Percentiles rank a stretch among this genome's conserved stretches.
Conservation (phyloP, 2,888 invertebrate species). For the Drosophila neotestacea region DNA sequence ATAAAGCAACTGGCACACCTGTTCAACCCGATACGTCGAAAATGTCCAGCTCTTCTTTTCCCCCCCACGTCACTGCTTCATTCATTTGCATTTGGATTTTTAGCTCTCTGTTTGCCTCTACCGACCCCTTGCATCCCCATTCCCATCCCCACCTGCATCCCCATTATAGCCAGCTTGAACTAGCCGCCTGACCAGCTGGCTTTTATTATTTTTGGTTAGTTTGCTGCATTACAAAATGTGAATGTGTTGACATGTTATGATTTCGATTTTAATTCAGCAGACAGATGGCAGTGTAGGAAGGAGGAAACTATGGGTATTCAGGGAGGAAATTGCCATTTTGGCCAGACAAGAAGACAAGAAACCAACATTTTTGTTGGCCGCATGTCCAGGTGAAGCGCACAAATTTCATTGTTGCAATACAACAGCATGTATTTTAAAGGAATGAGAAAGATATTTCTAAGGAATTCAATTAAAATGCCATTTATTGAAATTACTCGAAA, state of each 20-base stretch:
- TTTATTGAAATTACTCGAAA: not conserved
- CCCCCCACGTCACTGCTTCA: slow-evolving; percentile 1
- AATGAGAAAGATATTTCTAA: slow-evolving; percentile 9
- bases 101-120: slow-evolving; percentile 27
- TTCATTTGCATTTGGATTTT: slow-evolving; percentile 70
- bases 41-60: not conserved
- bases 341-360: not conserved
- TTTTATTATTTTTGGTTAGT: slow-evolving; percentile 65
- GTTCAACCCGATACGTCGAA: slow-evolving; percentile 45
- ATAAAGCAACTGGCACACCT: slow-evolving; percentile 66
- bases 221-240: slow-evolving; percentile 65
- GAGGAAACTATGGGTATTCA: not conserved
- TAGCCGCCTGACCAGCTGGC: slow-evolving; percentile 16
- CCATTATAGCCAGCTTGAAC: too few relatives aligned
- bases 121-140: not conserved
- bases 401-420: slow-evolving; percentile 14
- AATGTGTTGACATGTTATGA: slow-evolving; percentile 73
- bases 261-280: slow-evolving; percentile 66
- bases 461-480: slow-evolving; percentile 39
- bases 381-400: slow-evolving; percentile 3
- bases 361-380: slow-evolving; percentile 1
- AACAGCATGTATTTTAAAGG: not conserved
- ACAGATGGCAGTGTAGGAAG: not conserved
- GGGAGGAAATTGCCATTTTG: slow-evolving; percentile 14
- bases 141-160: too few relatives aligned